Percentiles rank a stretch among this genome's conserved stretches.
phyloP scores from a whole-genome alignment of 2,797 vertebrate genomes.

The Telmatherina bonti region DNA sequence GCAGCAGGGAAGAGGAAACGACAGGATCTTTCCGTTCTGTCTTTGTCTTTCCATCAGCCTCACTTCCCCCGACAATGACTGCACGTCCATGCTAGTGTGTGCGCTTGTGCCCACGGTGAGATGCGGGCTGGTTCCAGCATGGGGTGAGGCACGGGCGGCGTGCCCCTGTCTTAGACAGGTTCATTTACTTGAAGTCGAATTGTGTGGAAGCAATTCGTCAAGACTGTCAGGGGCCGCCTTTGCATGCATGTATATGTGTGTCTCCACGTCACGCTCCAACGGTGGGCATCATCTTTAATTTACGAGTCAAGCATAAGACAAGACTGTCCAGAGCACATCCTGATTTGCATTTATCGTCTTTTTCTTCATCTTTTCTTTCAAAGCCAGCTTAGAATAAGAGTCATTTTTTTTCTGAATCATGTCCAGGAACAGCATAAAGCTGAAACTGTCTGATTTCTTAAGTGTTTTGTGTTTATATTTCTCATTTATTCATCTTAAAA shows the following conservation, averaged over 20 bases:
- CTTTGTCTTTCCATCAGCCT: constrained; percentile 54
- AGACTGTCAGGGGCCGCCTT: constrained; percentile 17
- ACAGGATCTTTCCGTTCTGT: constrained; percentile 36
- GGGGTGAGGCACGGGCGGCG: constrained; percentile 28
- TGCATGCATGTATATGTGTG: constrained; percentile 9
- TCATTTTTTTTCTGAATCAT: constrained; percentile 19
- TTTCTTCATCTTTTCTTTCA: not conserved
- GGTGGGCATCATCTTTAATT: constrained; percentile 60
- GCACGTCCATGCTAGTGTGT: constrained; percentile 19
- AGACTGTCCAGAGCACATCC: constrained; percentile 14
- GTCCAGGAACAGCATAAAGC: not conserved
- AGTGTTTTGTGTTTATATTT: not conserved
- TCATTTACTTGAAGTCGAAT: constrained; percentile 50
- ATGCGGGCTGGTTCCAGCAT: constrained; percentile 31
- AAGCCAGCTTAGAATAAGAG: constrained; percentile 10
- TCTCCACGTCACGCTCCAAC: constrained; percentile 20
- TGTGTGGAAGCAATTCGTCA: constrained; percentile 36
- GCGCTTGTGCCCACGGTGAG: constrained; percentile 31
- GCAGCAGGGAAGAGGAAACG: constrained; percentile 41
- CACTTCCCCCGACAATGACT: constrained; percentile 16
- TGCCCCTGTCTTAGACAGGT: constrained; percentile 50
- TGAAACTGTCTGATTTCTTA: not conserved
- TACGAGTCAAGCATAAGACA: constrained; percentile 34
- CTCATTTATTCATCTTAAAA: not conserved
- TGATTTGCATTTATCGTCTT: constrained; percentile 1